Percentiles rank a stretch among this genome's conserved stretches.
These are phyloP conservation scores for Drosophila baimaii DNA, from an alignment of 1,140 invertebrate species.

Conservation along the genomic window DNA sequence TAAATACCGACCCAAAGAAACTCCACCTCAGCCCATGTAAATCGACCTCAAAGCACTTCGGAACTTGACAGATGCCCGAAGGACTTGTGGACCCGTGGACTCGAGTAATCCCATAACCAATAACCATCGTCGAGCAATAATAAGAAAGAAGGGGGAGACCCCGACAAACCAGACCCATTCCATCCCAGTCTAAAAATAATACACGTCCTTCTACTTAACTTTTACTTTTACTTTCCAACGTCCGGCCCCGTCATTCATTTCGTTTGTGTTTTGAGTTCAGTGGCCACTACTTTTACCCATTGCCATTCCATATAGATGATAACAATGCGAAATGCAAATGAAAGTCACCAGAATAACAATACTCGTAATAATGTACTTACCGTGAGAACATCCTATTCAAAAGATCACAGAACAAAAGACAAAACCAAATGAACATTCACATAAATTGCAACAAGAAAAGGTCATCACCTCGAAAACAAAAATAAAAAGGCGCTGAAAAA, in stretches of 20 bases:
- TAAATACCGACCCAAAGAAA: conserved; percentile 39
- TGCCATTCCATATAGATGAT: conserved; percentile 47
- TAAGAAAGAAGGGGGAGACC: conserved; percentile 5
- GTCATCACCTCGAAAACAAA: conserved; percentile 24
- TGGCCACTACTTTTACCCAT: conserved; percentile 52
- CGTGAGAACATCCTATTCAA: conserved; percentile 46
- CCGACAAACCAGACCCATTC: conserved; percentile 24
- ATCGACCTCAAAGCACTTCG: conserved; percentile 25
- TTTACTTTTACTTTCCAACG: conserved; percentile 1
- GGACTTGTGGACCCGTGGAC: conserved; percentile 12
- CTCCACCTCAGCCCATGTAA: conserved; percentile 31
- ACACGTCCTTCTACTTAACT: conserved; percentile 15
- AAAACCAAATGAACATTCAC: conserved; percentile 49
- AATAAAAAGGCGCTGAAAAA: conserved; percentile 27
- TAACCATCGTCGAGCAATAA: conserved; percentile 47
- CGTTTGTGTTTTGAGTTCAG: conserved; percentile 41
- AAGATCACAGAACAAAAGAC: conserved; percentile 52
- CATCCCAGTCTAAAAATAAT: conserved; percentile 29
- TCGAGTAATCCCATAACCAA: conserved; percentile 16
- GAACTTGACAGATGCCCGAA: conserved; percentile 24
- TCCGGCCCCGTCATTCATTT: conserved; percentile 20
- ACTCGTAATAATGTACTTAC: conserved; percentile 52
- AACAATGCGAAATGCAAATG: conserved; percentile 49
- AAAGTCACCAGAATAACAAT: conserved; percentile 46
- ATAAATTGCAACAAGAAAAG: conserved; percentile 44